These are phyloP conservation scores for Nebria ingens DNA, from an alignment of 1,140 invertebrate species.

Conservation along the genomic window DNA sequence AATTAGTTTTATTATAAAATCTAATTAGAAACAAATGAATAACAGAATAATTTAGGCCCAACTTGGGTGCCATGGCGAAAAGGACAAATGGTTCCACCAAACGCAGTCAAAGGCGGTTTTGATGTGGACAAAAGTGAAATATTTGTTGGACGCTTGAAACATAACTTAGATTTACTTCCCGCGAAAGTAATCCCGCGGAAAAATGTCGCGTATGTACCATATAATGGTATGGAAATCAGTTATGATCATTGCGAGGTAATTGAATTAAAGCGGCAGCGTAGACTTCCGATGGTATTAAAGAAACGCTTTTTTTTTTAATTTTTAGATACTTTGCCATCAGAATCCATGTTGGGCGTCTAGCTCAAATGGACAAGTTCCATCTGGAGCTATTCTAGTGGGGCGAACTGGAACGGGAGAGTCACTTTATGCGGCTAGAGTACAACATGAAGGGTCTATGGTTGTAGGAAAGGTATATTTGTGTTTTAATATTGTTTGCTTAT, in stretches of 20 bases:
- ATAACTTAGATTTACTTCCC: constrained; percentile 61
- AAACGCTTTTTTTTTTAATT: neutral
- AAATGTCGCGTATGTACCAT: constrained; percentile 51
- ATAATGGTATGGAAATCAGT: constrained; percentile 48
- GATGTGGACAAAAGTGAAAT: constrained; percentile 62
- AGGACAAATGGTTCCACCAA: constrained; percentile 20
- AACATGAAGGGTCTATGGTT: constrained; percentile 49
- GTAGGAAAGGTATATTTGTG: constrained; percentile 57
- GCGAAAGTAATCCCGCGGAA: constrained; percentile 63
- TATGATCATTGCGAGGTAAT: constrained; percentile 56
- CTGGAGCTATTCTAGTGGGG: constrained; percentile 47
- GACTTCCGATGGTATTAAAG: neutral
- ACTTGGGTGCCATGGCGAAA: neutral
- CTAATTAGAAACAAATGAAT: too few species aligned
- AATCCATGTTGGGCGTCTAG: constrained; percentile 52
- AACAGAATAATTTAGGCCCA: too few species aligned
- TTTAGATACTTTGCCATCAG: constrained; percentile 47
- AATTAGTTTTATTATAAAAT: too few species aligned
- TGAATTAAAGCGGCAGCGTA: constrained; percentile 23
- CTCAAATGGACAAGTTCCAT: constrained; percentile 46
- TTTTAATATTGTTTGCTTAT: too few species aligned
- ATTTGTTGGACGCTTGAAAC: constrained; percentile 60
- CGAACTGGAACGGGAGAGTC: constrained; percentile 47
- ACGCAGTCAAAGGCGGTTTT: constrained; percentile 54
- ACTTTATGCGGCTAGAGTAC: constrained; percentile 51